Evolutionary conservation across 2,113 vertebrate genomes (phyloP), one percentile per base, ranked within the genome.

Genomic region (Pomatostomus ruficeps): DNA sequence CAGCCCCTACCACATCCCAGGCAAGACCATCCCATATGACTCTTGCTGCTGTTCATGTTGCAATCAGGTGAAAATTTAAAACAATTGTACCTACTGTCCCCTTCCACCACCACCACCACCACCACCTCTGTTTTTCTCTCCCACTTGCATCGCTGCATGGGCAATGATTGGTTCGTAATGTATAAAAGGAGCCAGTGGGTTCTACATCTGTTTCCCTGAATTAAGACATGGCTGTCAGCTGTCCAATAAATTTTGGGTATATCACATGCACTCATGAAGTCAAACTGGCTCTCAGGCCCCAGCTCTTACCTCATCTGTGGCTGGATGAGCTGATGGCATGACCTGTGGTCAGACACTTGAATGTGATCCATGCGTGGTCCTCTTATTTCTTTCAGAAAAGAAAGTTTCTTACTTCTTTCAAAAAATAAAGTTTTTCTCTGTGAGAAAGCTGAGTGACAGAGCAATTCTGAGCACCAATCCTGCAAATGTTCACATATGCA

Each of bases 301-400:
- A 1, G 20, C 3, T 78, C 35, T 59, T 43, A 46, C 45, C 38
- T 62, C 18, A 45, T 24, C 26, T 5, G 7, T 8, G 17, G 9
- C 29, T 52, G 31, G 14, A 51, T 40, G 18, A 68, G 38, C 26
- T 2, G 0, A 19, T 3, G 11, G 36, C 10, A 31, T 11, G 33
- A 83, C 40, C 19, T 74, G 42, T 15, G 3, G 29, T 36, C 62
- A 68, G 42, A 33, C 3, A 29, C 11, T 13, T 62, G 23, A 51
- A 24, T 10, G 14, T 4, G 1, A 20, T 26, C 35, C 1, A 0
- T 31, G 4, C 4, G 11, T 42, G 31, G 16, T n/a, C 23, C 22
- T 70, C 18, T 55, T 22, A n/a, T 3, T 33, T 68, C n/a, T 66
- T 73, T 87, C 26, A 70, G 43, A 31, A 66, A 78, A 54, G 24